A percentile compares a stretch with the other conserved stretches of the same genome.
phyloP scores from a whole-genome alignment of 35 echinoderm and acorn worm species.

The Strongylocentrotus purpuratus region DNA sequence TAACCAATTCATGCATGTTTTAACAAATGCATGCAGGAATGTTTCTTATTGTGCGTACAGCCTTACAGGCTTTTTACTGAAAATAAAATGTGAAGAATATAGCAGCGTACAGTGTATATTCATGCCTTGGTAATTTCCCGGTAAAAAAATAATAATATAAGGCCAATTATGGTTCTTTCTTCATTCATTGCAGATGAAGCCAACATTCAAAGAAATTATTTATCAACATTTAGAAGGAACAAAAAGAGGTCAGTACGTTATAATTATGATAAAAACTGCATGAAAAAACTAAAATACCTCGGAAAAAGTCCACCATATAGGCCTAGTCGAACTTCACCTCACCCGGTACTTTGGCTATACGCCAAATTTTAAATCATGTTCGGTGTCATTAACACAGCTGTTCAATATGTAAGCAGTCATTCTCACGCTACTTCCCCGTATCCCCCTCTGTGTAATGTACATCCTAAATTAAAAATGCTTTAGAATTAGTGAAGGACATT shows the following conservation, averaged over 20 bases:
- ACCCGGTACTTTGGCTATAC: background rate
- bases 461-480: background rate
- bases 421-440: background rate
- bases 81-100: too few species aligned
- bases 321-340: background rate
- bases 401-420: background rate
- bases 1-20: too few species aligned
- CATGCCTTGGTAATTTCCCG: too few species aligned
- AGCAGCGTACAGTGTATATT: too few species aligned
- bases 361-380: background rate
- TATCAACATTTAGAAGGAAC: background rate
- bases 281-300: too few species aligned
- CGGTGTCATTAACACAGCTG: background rate
- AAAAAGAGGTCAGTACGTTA: background rate
- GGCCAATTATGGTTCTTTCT: background rate
- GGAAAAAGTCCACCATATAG: too few species aligned
- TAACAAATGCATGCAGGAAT: too few species aligned
- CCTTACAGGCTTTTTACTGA: too few species aligned
- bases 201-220: too few species aligned
- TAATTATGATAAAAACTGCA: background rate
- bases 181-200: too few species aligned
- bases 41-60: too few species aligned
- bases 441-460: background rate
- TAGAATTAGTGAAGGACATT: background rate
- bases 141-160: background rate